phyloP scores from a whole-genome alignment of 1,140 invertebrate species.

The Drosophila punjabiensis region DNA sequence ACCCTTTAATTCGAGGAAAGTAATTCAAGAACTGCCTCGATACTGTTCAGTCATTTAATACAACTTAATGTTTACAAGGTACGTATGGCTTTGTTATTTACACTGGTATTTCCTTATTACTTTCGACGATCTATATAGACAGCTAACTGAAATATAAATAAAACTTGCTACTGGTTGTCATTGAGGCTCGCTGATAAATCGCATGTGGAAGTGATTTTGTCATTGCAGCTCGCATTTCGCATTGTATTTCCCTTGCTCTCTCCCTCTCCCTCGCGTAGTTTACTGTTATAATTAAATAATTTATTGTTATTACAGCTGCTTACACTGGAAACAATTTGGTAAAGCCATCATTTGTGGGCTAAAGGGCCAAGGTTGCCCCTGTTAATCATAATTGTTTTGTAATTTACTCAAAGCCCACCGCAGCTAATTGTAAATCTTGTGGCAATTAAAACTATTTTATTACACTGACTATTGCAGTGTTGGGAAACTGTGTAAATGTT shows the following conservation, averaged over 20 bases:
- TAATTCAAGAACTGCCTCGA: too few species aligned
- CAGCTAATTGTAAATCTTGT: constrained; percentile 28
- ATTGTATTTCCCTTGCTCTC: background rate
- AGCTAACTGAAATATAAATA: constrained; percentile 28
- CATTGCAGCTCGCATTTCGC: constrained; percentile 27
- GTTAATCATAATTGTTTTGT: constrained; percentile 27
- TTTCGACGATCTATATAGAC: constrained; percentile 1
- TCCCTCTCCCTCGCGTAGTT: background rate
- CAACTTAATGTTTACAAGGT: background rate
- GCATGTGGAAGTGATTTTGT: constrained; percentile 54
- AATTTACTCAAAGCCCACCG: constrained; percentile 22
- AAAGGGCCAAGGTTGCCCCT: constrained; percentile 19
- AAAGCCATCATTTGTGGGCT: constrained; percentile 4
- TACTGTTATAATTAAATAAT: constrained; percentile 52
- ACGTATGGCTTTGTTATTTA: background rate
- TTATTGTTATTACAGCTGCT: constrained; percentile 11
- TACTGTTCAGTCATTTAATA: too few species aligned
- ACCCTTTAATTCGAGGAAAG: background rate
- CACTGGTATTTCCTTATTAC: constrained; percentile 9
- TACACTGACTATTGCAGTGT: constrained; percentile 1
- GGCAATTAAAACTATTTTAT: constrained; percentile 23
- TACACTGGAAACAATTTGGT: background rate
- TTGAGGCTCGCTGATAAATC: constrained; percentile 56
- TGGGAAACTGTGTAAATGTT: background rate
- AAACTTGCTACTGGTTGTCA: constrained; percentile 40